These are phyloP conservation scores for Chrysomela aeneicollis DNA, from an alignment of 2,888 invertebrate species.

Conservation along the genomic window DNA sequence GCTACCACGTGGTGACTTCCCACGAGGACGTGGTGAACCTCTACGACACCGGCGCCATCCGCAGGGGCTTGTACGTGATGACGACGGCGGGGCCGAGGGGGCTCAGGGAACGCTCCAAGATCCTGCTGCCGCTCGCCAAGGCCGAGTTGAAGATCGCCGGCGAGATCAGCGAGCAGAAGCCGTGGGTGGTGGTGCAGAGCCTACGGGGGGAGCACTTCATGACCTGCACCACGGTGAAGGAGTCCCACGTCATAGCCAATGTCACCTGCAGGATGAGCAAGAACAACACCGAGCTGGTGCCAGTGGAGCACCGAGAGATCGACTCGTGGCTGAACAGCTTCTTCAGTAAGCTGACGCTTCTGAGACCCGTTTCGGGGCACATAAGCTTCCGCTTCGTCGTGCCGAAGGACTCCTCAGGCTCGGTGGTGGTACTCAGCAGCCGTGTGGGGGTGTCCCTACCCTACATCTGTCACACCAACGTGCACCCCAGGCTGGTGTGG, in stretches of 20 bases:
- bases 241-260: constrained; percentile 80
- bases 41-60: constrained; percentile 71
- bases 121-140: constrained; percentile 72
- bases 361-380: constrained; percentile 77
- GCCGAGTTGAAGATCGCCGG: constrained; percentile 72
- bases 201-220: constrained; percentile 78
- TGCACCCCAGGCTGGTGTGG: constrained; percentile 72
- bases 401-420: constrained; percentile 65
- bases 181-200: constrained; percentile 82
- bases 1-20: constrained; percentile 72
- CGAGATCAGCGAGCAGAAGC: constrained; percentile 77
- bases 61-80: constrained; percentile 72
- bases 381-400: constrained; percentile 79
- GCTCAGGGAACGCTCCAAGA: constrained; percentile 74
- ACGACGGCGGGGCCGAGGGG: constrained; percentile 79
- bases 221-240: constrained; percentile 84
- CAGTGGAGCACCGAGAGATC: constrained; percentile 73
- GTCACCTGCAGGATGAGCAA: constrained; percentile 79
- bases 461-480: constrained; percentile 79
- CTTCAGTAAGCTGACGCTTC: constrained; percentile 70
- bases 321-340: constrained; percentile 77
- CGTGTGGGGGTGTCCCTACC: constrained; percentile 82
- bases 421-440: constrained; percentile 72
- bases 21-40: constrained; percentile 73
- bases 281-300: constrained; percentile 72